These are phyloP conservation scores for Calcarius lapponicus DNA, from an alignment of 2,797 vertebrate genomes.

Conservation along the genomic window DNA sequence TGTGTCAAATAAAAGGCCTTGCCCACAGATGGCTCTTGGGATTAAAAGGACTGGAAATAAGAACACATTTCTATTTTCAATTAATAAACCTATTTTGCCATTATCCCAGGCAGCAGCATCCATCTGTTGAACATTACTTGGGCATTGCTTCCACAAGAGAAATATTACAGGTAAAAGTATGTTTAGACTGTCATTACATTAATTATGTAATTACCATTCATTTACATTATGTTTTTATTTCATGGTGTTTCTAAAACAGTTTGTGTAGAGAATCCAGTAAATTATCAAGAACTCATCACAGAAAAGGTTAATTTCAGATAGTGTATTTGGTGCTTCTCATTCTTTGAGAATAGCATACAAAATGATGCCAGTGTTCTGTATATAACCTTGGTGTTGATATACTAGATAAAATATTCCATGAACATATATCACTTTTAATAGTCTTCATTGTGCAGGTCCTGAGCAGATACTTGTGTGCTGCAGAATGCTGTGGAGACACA, in stretches of 20 bases:
- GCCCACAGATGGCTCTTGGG: background rate
- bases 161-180: slow-evolving; percentile 84
- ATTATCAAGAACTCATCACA: background rate
- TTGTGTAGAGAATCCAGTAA: background rate
- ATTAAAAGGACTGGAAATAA: slow-evolving; percentile 22
- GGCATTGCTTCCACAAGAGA: slow-evolving; percentile 84
- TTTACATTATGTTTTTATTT: background rate
- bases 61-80: background rate
- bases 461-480: background rate
- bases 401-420: background rate
- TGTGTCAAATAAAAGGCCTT: background rate
- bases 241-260: background rate
- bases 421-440: background rate
- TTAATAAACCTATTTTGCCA: slow-evolving; percentile 70
- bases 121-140: slow-evolving; percentile 87
- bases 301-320: background rate
- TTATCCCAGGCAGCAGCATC: slow-evolving; percentile 87
- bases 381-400: background rate
- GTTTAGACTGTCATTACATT: background rate
- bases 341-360: background rate
- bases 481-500: background rate
- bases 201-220: background rate
- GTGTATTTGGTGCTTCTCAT: background rate
- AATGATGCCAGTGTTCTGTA: background rate
- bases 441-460: background rate